A percentile compares a stretch with the other conserved stretches of the same genome.
phyloP scores from a whole-genome alignment of 2,113 vertebrate genomes.

The Nerophis lumbriciformis region DNA sequence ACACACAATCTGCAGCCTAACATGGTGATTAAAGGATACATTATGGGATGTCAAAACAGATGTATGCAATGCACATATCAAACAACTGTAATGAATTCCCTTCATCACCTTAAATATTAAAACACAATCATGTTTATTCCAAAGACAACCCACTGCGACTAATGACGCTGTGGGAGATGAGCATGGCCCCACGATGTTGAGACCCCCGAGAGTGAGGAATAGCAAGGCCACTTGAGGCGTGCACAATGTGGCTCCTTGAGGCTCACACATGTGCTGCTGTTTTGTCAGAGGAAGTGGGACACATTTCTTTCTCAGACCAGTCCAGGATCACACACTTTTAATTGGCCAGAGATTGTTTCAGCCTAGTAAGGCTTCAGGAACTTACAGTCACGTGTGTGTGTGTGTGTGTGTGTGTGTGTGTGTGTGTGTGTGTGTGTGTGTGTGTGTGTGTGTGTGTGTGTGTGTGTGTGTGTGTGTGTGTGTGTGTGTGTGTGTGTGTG shows the following conservation, averaged over 20 bases:
- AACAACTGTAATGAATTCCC: slow-evolving; percentile 3
- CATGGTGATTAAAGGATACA: slow-evolving; percentile 3
- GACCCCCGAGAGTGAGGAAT: slow-evolving; percentile 42
- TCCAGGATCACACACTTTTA: slow-evolving; percentile 61
- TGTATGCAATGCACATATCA: slow-evolving; percentile 6
- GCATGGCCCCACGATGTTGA: slow-evolving; percentile 42
- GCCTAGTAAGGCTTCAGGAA: slow-evolving; percentile 40
- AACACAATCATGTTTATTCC: slow-evolving; percentile 2
- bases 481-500: no score
- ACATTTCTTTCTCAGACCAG: slow-evolving; percentile 68
- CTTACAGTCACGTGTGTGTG: slow-evolving; percentile 30
- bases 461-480: no score
- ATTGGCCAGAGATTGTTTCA: slow-evolving; percentile 52
- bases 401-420: slow-evolving; percentile 10
- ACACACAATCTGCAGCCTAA: slow-evolving; percentile 43
- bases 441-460: no score
- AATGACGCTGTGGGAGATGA: slow-evolving; percentile 26
- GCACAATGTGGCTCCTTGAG: slow-evolving; percentile 51
- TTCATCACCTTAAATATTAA: neutral
- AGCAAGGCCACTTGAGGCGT: slow-evolving; percentile 44
- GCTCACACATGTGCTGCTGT: slow-evolving; percentile 62
- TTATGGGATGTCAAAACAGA: slow-evolving; percentile 16
- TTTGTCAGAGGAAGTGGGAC: slow-evolving; percentile 71
- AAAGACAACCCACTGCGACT: neutral
- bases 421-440: no score